These are phyloP conservation scores for Hirtodrosophila confusa DNA, from an alignment of 2,888 invertebrate genomes.

Conservation along the genomic window DNA sequence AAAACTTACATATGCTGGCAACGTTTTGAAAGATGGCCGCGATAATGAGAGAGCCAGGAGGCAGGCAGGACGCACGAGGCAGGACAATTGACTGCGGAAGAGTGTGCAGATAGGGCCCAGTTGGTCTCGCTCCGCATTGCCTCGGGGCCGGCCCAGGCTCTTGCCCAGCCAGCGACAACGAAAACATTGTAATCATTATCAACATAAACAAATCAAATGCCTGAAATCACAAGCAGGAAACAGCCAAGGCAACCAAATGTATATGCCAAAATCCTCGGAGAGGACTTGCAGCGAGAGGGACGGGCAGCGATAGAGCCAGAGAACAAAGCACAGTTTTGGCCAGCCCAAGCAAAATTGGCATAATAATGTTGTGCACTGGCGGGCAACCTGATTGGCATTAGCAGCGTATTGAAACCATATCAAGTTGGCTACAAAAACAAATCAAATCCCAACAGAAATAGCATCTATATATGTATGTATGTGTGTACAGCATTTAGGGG, in stretches of 20 bases:
- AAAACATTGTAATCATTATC: constrained; percentile 76
- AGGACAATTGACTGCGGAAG: constrained; percentile 33
- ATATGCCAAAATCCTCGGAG: constrained; percentile 9
- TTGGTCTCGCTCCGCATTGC: constrained; percentile 9
- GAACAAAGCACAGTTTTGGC: background rate
- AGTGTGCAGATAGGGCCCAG: background rate
- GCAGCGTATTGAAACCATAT: too few species aligned
- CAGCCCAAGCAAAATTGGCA: too few species aligned
- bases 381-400: too few species aligned
- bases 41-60: constrained; percentile 62
- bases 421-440: too few species aligned
- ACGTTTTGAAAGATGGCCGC: constrained; percentile 74
- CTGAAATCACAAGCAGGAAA: constrained; percentile 34
- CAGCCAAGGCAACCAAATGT: constrained; percentile 23
- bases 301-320: background rate
- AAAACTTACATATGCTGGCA: constrained; percentile 78
- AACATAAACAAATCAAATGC: constrained; percentile 75
- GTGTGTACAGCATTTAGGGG: too few species aligned
- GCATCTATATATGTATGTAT: too few species aligned
- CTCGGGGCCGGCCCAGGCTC: constrained; percentile 13
- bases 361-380: too few species aligned
- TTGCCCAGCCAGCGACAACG: constrained; percentile 27
- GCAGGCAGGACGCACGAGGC: background rate
- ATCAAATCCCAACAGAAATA: too few species aligned
- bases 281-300: background rate